These are phyloP conservation scores for Alethe castanea DNA, from an alignment of 2,113 vertebrate genomes.

Conservation along the genomic window DNA sequence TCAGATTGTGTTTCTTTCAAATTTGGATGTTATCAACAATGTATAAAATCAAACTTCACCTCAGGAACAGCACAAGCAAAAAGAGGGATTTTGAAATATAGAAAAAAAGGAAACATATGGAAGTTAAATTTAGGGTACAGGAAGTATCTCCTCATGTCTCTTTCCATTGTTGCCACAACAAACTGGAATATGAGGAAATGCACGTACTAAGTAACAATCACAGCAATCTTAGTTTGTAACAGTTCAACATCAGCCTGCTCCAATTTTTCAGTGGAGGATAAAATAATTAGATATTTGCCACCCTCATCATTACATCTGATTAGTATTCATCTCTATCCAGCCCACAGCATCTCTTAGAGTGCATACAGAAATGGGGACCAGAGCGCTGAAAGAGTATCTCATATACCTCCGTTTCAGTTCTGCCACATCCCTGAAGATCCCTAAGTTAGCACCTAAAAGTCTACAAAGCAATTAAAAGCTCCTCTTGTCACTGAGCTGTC, in stretches of 20 bases:
- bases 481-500: too few relatives aligned
- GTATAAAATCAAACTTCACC: not conserved
- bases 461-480: not conserved
- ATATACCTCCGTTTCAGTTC: not conserved
- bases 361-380: not conserved
- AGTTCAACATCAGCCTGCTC: not conserved
- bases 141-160: not conserved
- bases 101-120: not conserved
- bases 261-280: not conserved
- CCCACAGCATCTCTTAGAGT: not conserved
- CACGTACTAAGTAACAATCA: not conserved
- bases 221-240: not conserved
- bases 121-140: not conserved
- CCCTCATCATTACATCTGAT: not conserved
- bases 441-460: not conserved
- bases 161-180: not conserved
- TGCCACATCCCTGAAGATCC: not conserved
- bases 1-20: not conserved
- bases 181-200: not conserved
- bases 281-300: not conserved
- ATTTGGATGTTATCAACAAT: not conserved
- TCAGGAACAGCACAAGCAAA: not conserved
- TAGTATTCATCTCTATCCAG: not conserved
- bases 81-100: not conserved
- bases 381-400: accelerated